Percentiles rank a stretch among this genome's conserved stretches.
Conservation (phyloP, 1,140 invertebrate species). For the Coelopa frigida region DNA sequence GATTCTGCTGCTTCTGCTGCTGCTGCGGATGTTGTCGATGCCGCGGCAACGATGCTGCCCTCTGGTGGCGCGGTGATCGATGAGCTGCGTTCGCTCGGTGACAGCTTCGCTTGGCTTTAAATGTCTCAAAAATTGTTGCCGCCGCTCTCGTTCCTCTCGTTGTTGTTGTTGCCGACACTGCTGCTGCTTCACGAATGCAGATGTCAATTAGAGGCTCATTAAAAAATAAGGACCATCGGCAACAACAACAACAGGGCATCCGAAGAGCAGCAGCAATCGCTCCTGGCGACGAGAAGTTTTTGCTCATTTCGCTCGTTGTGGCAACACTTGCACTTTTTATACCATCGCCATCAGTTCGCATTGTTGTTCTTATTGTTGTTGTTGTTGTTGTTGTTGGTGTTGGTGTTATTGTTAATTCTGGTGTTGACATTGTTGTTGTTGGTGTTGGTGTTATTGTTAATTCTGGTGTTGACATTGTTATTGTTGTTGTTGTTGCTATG, state of each 20-base stretch:
- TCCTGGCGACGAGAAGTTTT: not conserved
- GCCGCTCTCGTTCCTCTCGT: not conserved
- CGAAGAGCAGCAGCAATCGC: constrained; percentile 9
- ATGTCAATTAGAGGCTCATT: constrained; percentile 46
- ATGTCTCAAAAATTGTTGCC: not conserved
- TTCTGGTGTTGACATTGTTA: not conserved
- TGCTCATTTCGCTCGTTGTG: not conserved
- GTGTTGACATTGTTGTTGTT: not conserved
- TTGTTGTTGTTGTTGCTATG: constrained; percentile 1
- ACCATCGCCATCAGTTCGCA: not conserved
- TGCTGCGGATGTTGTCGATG: not conserved
- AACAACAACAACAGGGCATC: constrained; percentile 18
- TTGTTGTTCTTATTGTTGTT: constrained; percentile 4
- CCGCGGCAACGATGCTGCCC: too few species aligned
- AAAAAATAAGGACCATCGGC: too few species aligned
- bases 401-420: too few species aligned
- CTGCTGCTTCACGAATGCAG: constrained; percentile 27
- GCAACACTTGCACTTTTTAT: constrained; percentile 9
- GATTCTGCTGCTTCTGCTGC: not conserved
- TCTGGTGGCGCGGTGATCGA: constrained; percentile 25
- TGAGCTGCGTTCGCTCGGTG: constrained; percentile 14
- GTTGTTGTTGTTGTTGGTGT: too few species aligned
- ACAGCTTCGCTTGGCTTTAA: constrained; percentile 2
- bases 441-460: constrained; percentile 3
- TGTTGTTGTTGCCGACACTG: constrained; percentile 2